Base-by-base conservation (phyloP, 2,888 invertebrate genomes). In the Maniola hyperantus region DNA sequence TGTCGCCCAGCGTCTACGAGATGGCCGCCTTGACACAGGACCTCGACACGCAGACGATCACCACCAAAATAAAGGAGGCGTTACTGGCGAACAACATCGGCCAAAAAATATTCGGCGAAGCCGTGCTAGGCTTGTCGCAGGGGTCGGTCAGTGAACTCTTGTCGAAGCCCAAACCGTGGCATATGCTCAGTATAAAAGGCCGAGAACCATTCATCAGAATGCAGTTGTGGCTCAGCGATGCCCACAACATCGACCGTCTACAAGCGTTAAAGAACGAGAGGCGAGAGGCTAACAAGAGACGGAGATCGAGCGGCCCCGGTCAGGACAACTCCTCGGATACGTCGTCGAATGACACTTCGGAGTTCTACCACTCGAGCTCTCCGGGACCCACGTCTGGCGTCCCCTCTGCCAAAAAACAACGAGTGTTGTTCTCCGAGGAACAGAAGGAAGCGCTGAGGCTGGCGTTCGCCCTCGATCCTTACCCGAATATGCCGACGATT, bases 131-230 rank as follows among this genome's bases (percentile, higher is more conserved):
- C 0, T 93, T 99, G 36, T 98, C 98, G 0, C 99, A 99, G 88
- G 99, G 98, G 11, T 98, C 99, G 2, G 99, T 99, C 11, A 99
- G 98, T 79, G 99, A 99, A 87, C 93, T 99, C 71, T 93, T 99
- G 7, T 98, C 99, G 70, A 99, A 99, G 85, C 99, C 99, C 5
- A 99, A 99, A 81, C 99, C 99, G 0, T 99, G 99, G 99, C 98
- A 98, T 83, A 98, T 99, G 98, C 94, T 99, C 64, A 99, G 98
- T 83, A 98, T 99, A 83, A 99, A 99, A 85, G 99, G 99, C 0
- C 94, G 99, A 39, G 99, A 99, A 82, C 98, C 98, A 0, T 98
- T 98, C 88, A 98, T 98, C 74, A 93, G 98, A 62, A 98, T 98
- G 98, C 99, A 99, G 83, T 87, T 99, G 71, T 99, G 99, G 99